These are phyloP conservation scores for Ameiurus melas DNA, from an alignment of 2,113 vertebrate genomes.

Conservation along the genomic window DNA sequence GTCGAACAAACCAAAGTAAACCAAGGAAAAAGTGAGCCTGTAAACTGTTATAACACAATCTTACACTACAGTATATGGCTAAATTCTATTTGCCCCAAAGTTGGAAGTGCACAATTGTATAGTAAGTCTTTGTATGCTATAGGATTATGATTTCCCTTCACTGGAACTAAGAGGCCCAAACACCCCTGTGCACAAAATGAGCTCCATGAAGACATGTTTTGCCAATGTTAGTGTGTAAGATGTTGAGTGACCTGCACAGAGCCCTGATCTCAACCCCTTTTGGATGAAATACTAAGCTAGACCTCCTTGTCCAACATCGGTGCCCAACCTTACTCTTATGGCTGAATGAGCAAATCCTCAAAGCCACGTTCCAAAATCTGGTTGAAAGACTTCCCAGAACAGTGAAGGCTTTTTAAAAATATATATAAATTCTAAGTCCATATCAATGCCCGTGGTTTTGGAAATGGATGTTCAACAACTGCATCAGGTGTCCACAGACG, in stretches of 20 bases:
- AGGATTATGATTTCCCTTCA: too few species aligned
- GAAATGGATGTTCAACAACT: not conserved
- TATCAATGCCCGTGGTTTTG: not conserved
- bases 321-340: not conserved
- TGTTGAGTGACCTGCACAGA: too few species aligned
- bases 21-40: not conserved
- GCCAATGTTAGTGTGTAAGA: too few species aligned
- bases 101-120: too few species aligned
- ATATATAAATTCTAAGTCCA: not conserved
- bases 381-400: not conserved
- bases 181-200: too few species aligned
- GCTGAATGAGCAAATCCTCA: not conserved
- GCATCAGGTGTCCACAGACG: not conserved
- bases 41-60: not conserved
- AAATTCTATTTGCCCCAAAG: too few species aligned
- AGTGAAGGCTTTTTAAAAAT: not conserved
- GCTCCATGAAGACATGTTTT: too few species aligned
- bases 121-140: too few species aligned
- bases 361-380: not conserved
- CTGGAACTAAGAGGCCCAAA: too few species aligned
- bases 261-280: not conserved
- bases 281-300: not conserved
- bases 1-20: not conserved
- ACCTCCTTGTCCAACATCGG: not conserved
- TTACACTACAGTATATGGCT: not conserved